Evolutionary conservation across 2,113 vertebrate species (phyloP).

Genomic region (Rousettus leschenaultii): DNA sequence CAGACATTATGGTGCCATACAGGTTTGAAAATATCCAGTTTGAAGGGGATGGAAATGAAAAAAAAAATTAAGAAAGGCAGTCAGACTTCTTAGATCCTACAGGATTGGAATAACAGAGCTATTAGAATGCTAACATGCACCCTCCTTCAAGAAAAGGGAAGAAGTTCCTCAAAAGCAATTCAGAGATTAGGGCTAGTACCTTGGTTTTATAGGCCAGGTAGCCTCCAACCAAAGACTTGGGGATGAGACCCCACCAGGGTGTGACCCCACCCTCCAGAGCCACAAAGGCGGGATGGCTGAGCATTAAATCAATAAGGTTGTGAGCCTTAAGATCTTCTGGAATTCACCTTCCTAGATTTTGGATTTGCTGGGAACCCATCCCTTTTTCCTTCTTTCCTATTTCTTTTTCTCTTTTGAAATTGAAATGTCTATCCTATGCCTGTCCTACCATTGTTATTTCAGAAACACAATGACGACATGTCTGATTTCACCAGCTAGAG

Average conservation of each 20-base stretch:
- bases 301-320: neutral
- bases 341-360: neutral
- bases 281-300: neutral
- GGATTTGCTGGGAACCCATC: neutral
- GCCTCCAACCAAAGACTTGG: neutral
- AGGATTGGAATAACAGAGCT: neutral
- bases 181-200: neutral
- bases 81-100: neutral
- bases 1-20: neutral
- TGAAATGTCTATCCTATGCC: neutral
- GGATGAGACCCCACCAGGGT: neutral
- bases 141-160: neutral
- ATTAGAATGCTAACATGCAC: neutral
- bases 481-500: neutral
- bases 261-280: neutral
- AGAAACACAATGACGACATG: neutral
- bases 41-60: neutral
- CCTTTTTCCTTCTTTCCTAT: neutral
- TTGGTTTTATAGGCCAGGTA: neutral
- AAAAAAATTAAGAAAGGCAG: neutral
- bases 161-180: neutral
- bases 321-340: neutral
- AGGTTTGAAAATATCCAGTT: neutral
- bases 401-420: neutral
- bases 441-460: neutral